Percentiles rank a stretch among this genome's conserved stretches.
Conservation (phyloP, 1,140 invertebrate genomes). For the Branchinecta lindahli region DNA sequence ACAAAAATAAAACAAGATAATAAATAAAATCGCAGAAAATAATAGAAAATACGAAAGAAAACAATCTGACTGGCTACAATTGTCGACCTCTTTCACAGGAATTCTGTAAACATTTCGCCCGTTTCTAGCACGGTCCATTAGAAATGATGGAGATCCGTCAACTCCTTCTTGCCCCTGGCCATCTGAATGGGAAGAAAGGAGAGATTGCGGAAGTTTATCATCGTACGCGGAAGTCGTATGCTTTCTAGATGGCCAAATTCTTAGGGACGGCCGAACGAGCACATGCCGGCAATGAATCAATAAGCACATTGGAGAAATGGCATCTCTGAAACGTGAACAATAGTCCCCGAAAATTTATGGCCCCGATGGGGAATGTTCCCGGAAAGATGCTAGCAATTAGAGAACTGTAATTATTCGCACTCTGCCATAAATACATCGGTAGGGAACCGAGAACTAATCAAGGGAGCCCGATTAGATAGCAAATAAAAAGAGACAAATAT, state of each 20-base stretch:
- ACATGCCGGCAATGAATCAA: constrained; percentile 8
- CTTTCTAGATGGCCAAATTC: constrained; percentile 4
- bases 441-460: constrained; percentile 9
- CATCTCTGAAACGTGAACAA: constrained; percentile 9
- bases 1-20: no score
- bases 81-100: no score
- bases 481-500: constrained; percentile 9
- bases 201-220: constrained; percentile 5
- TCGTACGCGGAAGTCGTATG: background rate
- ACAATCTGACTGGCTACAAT: no score
- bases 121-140: no score
- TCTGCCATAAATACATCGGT: constrained; percentile 5
- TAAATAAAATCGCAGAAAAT: no score
- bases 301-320: constrained; percentile 7
- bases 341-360: background rate
- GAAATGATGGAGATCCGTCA: no score
- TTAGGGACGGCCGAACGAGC: background rate
- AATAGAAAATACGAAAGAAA: no score
- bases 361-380: constrained; percentile 1
- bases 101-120: no score
- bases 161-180: no score
- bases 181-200: background rate
- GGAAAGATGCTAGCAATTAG: constrained; percentile 10
- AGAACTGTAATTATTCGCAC: constrained; percentile 7
- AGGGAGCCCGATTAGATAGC: background rate